phyloP scores from a whole-genome alignment of 2,888 invertebrate genomes.

The Coleophora deauratella region DNA sequence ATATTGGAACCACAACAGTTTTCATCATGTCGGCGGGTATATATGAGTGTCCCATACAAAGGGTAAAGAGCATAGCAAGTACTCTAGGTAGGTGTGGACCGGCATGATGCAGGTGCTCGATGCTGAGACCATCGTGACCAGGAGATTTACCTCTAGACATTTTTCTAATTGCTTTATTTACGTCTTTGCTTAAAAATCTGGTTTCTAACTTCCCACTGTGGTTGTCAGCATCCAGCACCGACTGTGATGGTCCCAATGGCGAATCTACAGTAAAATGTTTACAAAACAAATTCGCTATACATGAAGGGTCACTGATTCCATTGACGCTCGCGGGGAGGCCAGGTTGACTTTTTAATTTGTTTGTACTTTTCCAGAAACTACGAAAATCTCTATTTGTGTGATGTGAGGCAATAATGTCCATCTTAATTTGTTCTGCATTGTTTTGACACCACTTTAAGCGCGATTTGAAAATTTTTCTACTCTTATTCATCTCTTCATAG shows the following conservation, averaged over 20 bases:
- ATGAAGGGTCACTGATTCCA: neutral
- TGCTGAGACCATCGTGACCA: neutral
- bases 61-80: neutral
- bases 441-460: constrained; percentile 11
- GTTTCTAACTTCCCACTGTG: neutral
- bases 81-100: neutral
- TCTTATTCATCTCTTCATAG: constrained; percentile 9
- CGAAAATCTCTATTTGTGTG: constrained; percentile 3
- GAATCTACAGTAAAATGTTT: neutral
- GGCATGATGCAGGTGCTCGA: neutral
- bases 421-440: constrained; percentile 9
- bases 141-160: neutral
- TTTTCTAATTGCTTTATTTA: neutral
- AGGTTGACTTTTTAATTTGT: constrained; percentile 2
- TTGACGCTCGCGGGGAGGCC: neutral
- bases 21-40: constrained; percentile 3
- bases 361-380: constrained; percentile 10
- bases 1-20: constrained; percentile 11
- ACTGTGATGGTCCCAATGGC: neutral
- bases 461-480: constrained; percentile 9
- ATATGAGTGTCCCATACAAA: neutral
- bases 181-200: neutral
- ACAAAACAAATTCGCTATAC: neutral
- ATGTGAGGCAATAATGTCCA: constrained; percentile 9
- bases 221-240: neutral